A percentile compares a stretch with the other conserved stretches of the same genome.
Evolutionary conservation across 64 coral and sea anemone genomes (phyloP).

Genomic region (Catalaphyllia jardinei): DNA sequence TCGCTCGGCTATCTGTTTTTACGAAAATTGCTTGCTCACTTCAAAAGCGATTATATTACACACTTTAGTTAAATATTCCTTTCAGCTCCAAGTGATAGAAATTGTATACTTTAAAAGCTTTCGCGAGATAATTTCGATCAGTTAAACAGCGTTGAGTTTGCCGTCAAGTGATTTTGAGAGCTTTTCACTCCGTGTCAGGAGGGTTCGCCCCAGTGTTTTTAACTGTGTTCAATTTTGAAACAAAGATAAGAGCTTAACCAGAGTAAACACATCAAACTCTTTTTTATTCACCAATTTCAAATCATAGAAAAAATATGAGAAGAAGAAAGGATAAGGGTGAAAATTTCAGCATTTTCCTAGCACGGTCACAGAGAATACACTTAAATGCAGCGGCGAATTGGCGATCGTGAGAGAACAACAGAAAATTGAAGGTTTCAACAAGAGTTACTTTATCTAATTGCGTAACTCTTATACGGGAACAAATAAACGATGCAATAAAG

Average conservation of each 20-base stretch:
- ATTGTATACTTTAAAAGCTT: conserved; percentile 34
- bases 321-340: neutral
- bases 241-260: neutral
- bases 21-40: neutral
- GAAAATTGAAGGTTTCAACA: too few relatives aligned
- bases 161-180: neutral
- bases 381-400: too few relatives aligned
- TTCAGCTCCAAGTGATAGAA: conserved; percentile 1
- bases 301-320: neutral
- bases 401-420: too few relatives aligned
- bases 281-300: neutral
- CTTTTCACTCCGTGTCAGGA: neutral
- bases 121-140: conserved; percentile 1
- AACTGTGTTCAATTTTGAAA: too few relatives aligned
- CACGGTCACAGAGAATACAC: too few relatives aligned
- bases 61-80: neutral
- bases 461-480: neutral
- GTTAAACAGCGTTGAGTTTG: neutral
- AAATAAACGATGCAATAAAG: neutral
- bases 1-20: neutral
- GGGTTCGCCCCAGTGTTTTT: neutral
- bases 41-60: neutral
- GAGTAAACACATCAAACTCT: neutral
- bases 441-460: conserved; percentile 15
- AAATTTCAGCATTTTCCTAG: neutral